These are phyloP conservation scores for Alces alces DNA, from an alignment of 2,113 vertebrate genomes.

Conservation along the genomic window DNA sequence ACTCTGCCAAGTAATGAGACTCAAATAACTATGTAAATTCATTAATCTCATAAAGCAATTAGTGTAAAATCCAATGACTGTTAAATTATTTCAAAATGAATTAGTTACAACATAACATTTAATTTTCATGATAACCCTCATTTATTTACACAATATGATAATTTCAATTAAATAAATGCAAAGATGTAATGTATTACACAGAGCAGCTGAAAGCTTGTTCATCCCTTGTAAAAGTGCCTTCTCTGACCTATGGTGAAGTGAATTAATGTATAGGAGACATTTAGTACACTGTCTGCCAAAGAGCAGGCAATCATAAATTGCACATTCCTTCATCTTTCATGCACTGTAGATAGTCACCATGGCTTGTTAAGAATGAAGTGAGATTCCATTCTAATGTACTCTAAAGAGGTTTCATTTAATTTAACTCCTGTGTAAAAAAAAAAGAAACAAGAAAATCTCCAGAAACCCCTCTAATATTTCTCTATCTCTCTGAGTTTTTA, in stretches of 20 bases:
- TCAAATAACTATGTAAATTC: constrained; percentile 76
- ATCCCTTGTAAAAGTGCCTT: constrained; percentile 3
- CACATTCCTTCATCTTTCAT: background rate
- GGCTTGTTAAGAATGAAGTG: background rate
- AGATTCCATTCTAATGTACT: background rate
- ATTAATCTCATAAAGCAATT: constrained; percentile 80
- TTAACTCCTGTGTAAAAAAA: background rate
- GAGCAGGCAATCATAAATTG: background rate
- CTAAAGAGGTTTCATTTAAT: background rate
- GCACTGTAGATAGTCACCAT: background rate
- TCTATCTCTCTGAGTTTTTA: background rate
- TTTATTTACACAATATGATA: constrained; percentile 76
- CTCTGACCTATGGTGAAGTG: constrained; percentile 11
- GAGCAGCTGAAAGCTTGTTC: constrained; percentile 36
- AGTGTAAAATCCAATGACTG: constrained; percentile 78
- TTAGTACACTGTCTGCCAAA: background rate
- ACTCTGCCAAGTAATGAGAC: constrained; percentile 70
- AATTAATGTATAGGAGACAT: background rate
- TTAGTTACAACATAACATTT: constrained; percentile 78
- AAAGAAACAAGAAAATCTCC: background rate
- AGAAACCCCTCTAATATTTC: background rate
- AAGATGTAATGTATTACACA: constrained; percentile 67
- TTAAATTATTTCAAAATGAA: constrained; percentile 79
- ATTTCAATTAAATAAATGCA: constrained; percentile 71
- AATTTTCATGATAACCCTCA: constrained; percentile 72